Evolutionary conservation across 2,113 vertebrate species (phyloP), one percentile per base, ranked within the genome.

Genomic region (Hystrix brachyura): DNA sequence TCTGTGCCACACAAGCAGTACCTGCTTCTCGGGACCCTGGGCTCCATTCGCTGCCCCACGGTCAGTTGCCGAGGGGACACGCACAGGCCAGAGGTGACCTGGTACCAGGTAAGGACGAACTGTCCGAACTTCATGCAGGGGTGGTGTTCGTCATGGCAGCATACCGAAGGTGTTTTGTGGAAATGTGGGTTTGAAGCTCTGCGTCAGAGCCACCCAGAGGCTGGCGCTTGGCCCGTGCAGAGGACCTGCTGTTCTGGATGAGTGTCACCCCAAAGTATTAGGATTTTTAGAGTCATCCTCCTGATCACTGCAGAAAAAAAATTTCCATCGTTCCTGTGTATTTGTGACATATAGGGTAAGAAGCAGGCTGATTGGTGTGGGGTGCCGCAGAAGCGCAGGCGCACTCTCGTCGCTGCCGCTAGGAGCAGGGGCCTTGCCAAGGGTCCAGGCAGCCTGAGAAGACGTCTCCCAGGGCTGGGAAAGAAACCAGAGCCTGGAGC

Each of bases 81-180:
- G 5, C 92, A 86, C 78, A 98, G 95, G 60, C 55, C 94, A 91
- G 8, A 96, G 11, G 86, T 99, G 46, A 98, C 95, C 93, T 99
- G 99, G 99, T 99, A 99, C 98, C 98, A 98, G 99, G 99, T 99
- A 97, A 98, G 97, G 43, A 7, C 85, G 5, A 32, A 14, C 81
- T 84, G 12, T 51, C 57, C 64, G 25, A 92, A 71, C 55, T 7
- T 59, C 1, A n/a, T 6, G 27, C 11, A 23, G 53, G 43, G 65
- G 13, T 0, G 4, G 10, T 48, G 4, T 2, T 84, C 69, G 25
- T 46, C 25, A 43, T 19, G 11, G 3, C n/a, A 55, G 5, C 29
- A n/a, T 48, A 17, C 59, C 19, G 3, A 17, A 57, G 1, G 1
- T 12, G 7, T 11, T 69, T 87, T 10, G 7, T 2, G 59, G 55